Evolutionary conservation across 2,888 invertebrate genomes (phyloP), one percentile per base, ranked within the genome.

Genomic region (Sylvicola fuscatus): DNA sequence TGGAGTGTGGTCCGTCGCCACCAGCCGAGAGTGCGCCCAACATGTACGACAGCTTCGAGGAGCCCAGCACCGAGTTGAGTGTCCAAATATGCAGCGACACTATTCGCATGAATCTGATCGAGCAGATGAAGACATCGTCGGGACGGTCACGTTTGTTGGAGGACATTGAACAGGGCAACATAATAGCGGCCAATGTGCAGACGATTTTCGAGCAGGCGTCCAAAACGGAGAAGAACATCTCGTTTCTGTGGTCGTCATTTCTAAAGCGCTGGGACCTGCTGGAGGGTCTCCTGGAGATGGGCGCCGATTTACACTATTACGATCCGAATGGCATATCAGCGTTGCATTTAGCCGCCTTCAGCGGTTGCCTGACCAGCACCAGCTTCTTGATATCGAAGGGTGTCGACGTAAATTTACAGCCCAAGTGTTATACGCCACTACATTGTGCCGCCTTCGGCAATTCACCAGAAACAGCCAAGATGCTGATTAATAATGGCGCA

Each of bases 381-480:
- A 68, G 65, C 44, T 76, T 69, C 49, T 62, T 84, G 35, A 65
- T 83, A 33, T 58, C 68, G 17, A 67, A 71, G 46, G 77, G 75
- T 2, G 66, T 70, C 43, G 74, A 75, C 47, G 68, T 79, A 7
- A 75, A 77, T 56, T 65, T 70, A 35, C 67, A 70, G 49, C 68
- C 70, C 39, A 72, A 76, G 51, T 70, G 72, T 45, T 79, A 79
- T 51, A 77, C 79, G 32, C 84, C 89, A 1, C 65, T 90, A 39
- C 89, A 92, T 55, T 86, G 83, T 52, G 83, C 89, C 11, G 86
- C 87, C 26, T 84, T 86, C 58, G 83, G 87, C 11, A 82, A 87
- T 50, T 76, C 84, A 41, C 69, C 75, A 36, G 74, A 79, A 48
- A 82, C 83, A 11, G 77, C 81, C 37, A 73, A 72, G 55, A 68